Evolutionary conservation across 1,140 invertebrate genomes (phyloP).

Genomic region (Matsumurasca onukii): DNA sequence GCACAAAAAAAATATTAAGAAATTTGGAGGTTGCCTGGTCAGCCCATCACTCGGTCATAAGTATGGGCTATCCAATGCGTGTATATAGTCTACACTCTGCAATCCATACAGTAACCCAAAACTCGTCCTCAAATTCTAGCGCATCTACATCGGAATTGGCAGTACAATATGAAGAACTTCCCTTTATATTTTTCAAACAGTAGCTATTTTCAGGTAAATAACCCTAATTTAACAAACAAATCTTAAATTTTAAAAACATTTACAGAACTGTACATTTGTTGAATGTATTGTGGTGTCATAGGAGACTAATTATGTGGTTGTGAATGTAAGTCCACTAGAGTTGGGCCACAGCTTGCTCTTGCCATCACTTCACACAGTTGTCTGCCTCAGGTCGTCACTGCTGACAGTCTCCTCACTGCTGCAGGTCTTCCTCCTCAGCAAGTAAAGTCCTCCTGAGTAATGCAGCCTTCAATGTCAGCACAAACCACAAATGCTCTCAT

Average conservation of each 20-base stretch:
- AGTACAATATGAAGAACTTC: not conserved
- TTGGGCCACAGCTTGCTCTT: constrained; percentile 65
- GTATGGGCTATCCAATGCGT: too few species aligned
- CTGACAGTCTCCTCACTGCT: constrained; percentile 52
- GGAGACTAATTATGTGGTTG: constrained; percentile 39
- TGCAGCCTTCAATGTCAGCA: too few species aligned
- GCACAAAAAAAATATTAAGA: too few species aligned
- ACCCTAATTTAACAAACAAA: not conserved
- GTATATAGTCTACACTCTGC: too few species aligned
- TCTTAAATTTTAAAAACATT: not conserved
- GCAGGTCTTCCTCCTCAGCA: constrained; percentile 53
- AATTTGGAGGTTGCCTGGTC: too few species aligned
- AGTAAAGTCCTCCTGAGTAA: constrained; percentile 40
- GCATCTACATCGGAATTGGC: not conserved
- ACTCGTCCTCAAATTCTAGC: too few species aligned
- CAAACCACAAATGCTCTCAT: too few species aligned
- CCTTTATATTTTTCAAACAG: not conserved
- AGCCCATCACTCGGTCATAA: too few species aligned
- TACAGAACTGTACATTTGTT: not conserved
- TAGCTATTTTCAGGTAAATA: not conserved
- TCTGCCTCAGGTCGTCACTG: constrained; percentile 59
- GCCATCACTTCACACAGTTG: constrained; percentile 56
- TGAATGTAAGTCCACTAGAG: constrained; percentile 73
- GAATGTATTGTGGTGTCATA: constrained; percentile 46
- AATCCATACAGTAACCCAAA: too few species aligned